Evolutionary conservation across 2,888 invertebrate genomes (phyloP), one percentile per base, ranked within the genome.

Genomic region (Linhomoeus sp.): DNA sequence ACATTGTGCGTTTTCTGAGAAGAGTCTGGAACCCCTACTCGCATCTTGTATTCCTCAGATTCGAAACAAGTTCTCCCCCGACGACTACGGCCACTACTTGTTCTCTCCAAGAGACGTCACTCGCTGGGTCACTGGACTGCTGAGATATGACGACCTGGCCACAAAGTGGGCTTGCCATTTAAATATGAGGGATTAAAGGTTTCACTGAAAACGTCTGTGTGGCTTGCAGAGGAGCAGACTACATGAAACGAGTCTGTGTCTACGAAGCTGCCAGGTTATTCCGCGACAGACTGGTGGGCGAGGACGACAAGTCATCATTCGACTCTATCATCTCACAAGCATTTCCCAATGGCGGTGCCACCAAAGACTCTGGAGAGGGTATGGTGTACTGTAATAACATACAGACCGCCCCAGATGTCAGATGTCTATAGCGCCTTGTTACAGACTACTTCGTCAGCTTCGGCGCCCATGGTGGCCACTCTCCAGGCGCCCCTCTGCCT

Each of bases 191-290:
- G n/a, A n/a, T n/a, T n/a, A n/a, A n/a, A n/a, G n/a, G n/a, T n/a
- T n/a, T n/a, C n/a, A n/a, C n/a, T n/a, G n/a, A n/a, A n/a, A n/a
- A n/a, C n/a, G n/a, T n/a, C n/a, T n/a, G n/a, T n/a, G n/a, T n/a
- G n/a, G n/a, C n/a, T n/a, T n/a, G 5, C 23, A 49, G 43, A 22
- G 45, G 14, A 41, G 46, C 59, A 48, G 66, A 64, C 50, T 58
- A 60, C 19, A 54, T 70, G 23, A 52, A 69, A 29, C 64, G 81
- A 77, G 76, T 78, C 2, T 71, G 81, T 55, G 69, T 74, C 29
- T 77, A 82, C 55, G 86, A 87, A 72, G 77, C 79, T 1, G 69
- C 75, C 48, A 70, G 77, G 50, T 72, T 80, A 59, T 86, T 87
- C 66, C 72, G 75, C 53, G 81, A 84, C 61, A 74, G 79, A 41